These are phyloP conservation scores for Euwallacea similis DNA, from an alignment of 1,140 invertebrate genomes.

Conservation along the genomic window DNA sequence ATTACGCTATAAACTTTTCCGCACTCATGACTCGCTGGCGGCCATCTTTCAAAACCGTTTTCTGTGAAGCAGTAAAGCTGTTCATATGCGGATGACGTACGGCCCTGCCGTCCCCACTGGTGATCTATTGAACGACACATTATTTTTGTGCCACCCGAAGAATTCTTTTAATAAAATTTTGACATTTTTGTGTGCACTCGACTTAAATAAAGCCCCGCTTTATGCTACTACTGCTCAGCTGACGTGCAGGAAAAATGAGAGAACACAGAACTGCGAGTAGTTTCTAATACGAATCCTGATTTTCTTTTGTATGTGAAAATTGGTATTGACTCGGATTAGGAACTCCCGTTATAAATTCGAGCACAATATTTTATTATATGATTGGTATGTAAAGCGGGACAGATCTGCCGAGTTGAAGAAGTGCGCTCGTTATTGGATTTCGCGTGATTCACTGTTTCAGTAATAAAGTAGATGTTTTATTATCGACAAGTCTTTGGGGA, in stretches of 20 bases:
- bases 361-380: conserved; percentile 17
- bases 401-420: conserved; percentile 26
- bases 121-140: conserved; percentile 42
- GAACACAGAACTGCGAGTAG: not conserved
- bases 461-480: conserved; percentile 39
- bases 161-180: conserved; percentile 28
- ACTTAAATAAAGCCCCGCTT: not conserved
- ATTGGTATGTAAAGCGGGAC: conserved; percentile 35
- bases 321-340: conserved; percentile 2
- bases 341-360: not conserved
- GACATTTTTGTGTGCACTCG: conserved; percentile 5
- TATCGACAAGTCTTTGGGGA: conserved; percentile 28
- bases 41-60: conserved; percentile 38
- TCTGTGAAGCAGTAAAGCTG: conserved; percentile 40
- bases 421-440: conserved; percentile 37
- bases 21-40: conserved; percentile 33
- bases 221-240: not conserved
- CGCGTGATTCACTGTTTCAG: conserved; percentile 36
- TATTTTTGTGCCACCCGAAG: conserved; percentile 22
- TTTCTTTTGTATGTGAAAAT: not conserved
- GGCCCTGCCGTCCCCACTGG: conserved; percentile 31
- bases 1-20: conserved; percentile 39
- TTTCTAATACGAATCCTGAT: not conserved
- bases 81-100: conserved; percentile 39
- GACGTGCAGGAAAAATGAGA: not conserved